These are phyloP conservation scores for Suricata suricatta DNA, from an alignment of 2,113 vertebrate genomes.

Conservation along the genomic window DNA sequence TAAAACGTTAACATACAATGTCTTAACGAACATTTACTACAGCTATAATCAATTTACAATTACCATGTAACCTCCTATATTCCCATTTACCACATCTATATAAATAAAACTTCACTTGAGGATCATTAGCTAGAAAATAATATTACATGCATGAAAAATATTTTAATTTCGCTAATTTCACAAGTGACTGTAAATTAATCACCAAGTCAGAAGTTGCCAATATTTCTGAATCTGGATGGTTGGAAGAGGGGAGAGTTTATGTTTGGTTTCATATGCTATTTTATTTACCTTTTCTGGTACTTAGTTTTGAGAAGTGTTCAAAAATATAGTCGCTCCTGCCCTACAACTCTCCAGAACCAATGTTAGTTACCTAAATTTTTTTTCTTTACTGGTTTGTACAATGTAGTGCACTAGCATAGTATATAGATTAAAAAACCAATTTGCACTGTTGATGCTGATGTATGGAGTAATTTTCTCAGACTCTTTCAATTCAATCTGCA, in stretches of 20 bases:
- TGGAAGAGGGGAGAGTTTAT: neutral
- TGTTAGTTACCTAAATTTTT: neutral
- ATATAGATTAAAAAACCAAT: conserved; percentile 48
- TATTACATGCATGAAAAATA: conserved; percentile 74
- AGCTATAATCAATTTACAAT: conserved; percentile 81
- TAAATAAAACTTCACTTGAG: conserved; percentile 75
- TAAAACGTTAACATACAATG: conserved; percentile 64
- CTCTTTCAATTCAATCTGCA: conserved; percentile 81
- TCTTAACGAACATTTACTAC: conserved; percentile 66
- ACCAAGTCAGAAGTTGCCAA: conserved; percentile 46
- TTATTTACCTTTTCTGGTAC: conserved; percentile 61
- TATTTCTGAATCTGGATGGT: conserved; percentile 61
- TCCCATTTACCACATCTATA: conserved; percentile 71
- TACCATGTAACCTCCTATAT: conserved; percentile 63
- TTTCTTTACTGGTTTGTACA: conserved; percentile 59
- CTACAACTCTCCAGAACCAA: neutral
- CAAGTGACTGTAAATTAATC: conserved; percentile 68
- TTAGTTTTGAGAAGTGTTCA: conserved; percentile 53
- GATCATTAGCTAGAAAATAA: conserved; percentile 69
- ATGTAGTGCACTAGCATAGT: conserved; percentile 55
- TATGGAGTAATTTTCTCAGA: conserved; percentile 82
- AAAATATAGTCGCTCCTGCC: neutral
- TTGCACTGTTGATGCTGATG: conserved; percentile 77
- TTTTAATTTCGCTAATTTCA: conserved; percentile 79
- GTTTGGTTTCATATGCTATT: conserved; percentile 44